A percentile compares a stretch with the other conserved stretches of the same genome.
These are phyloP conservation scores for Quiscalus mexicanus DNA, from an alignment of 2,113 vertebrate species.

Conservation along the genomic window DNA sequence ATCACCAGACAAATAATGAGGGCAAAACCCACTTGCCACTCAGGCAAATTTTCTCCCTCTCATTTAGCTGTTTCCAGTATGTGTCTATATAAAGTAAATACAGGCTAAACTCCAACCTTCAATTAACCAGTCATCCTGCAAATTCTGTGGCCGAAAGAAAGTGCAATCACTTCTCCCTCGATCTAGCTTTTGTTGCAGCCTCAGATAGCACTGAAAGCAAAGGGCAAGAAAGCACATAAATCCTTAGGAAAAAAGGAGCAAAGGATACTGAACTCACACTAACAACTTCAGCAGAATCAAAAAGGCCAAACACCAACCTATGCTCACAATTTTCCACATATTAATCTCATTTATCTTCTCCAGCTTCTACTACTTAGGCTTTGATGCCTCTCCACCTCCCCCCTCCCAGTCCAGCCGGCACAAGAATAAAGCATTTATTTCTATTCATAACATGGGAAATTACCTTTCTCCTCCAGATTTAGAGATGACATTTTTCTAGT, in stretches of 20 bases:
- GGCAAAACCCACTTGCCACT: neutral
- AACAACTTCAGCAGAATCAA: neutral
- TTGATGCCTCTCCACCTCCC: neutral
- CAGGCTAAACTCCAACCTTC: neutral
- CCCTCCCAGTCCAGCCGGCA: accelerated
- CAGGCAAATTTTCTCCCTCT: neutral
- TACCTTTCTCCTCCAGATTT: neutral
- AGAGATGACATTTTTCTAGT: neutral
- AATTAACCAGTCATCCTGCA: neutral
- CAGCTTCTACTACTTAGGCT: neutral
- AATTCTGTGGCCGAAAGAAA: neutral
- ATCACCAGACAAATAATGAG: neutral
- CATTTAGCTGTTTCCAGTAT: neutral
- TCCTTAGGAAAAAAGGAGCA: neutral
- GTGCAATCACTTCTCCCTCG: neutral
- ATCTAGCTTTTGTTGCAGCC: neutral
- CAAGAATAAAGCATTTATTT: neutral
- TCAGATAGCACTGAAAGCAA: neutral
- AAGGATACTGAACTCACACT: neutral
- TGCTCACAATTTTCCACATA: neutral
- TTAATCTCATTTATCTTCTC: neutral
- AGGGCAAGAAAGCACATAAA: neutral
- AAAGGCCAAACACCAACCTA: neutral
- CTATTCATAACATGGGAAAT: neutral
- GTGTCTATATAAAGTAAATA: neutral